phyloP scores from a whole-genome alignment of 2,113 vertebrate genomes.

The Oophaga pumilio region DNA sequence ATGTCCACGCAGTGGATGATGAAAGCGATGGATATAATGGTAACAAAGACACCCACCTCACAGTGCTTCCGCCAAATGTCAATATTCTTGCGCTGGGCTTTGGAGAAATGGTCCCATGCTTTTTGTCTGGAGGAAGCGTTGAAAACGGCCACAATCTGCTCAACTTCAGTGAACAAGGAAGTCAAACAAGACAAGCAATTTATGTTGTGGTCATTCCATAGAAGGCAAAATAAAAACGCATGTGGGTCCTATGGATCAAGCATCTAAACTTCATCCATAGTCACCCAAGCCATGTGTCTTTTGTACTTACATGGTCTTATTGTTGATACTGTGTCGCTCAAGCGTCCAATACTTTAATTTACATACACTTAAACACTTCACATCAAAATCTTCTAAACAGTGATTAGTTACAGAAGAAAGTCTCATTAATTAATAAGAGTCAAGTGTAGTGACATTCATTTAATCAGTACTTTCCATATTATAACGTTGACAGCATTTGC shows the following conservation, averaged over 20 bases:
- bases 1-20: conserved; percentile 50
- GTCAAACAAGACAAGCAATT: conserved; percentile 98
- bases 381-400: conserved; percentile 15
- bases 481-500: background rate
- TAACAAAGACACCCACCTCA: conserved; percentile 92
- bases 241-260: conserved; percentile 80
- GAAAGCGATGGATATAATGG: conserved; percentile 74
- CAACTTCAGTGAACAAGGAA: conserved; percentile 96
- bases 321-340: conserved; percentile 76
- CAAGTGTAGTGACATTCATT: conserved; percentile 19
- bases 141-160: conserved; percentile 99
- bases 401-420: conserved; percentile 42
- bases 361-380: conserved; percentile 59
- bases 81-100: conserved; percentile 99
- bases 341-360: conserved; percentile 77
- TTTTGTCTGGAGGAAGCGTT: conserved; percentile 97
- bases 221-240: conserved; percentile 86
- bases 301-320: conserved; percentile 80
- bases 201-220: conserved; percentile 89
- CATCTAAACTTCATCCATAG: conserved; percentile 78
- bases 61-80: conserved; percentile 99
- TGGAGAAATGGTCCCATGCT: conserved; percentile 99
- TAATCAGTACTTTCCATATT: conserved; percentile 19
- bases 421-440: conserved; percentile 32
- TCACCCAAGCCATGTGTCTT: conserved; percentile 75